Percentiles rank a stretch among this genome's conserved stretches.
phyloP scores from a whole-genome alignment of 2,888 invertebrate species.

The Vandiemenella viatica region DNA sequence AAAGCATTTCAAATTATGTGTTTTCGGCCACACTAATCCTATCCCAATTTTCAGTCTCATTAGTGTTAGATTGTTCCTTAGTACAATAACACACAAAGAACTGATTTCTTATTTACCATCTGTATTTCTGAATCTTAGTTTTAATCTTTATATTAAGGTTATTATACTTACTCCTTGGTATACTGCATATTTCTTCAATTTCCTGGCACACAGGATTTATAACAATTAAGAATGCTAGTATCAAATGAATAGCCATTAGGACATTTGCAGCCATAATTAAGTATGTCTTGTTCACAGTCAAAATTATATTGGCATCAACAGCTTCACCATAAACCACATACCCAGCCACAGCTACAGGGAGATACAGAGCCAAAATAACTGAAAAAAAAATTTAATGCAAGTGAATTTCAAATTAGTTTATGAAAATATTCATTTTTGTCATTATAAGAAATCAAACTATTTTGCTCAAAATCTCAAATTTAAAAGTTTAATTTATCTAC shows the following conservation, averaged over 20 bases:
- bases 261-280: constrained; percentile 41
- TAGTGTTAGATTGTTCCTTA: too few species aligned
- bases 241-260: constrained; percentile 46
- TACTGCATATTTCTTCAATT: constrained; percentile 45
- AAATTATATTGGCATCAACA: constrained; percentile 42
- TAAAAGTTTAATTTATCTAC: too few species aligned
- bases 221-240: constrained; percentile 51
- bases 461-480: too few species aligned
- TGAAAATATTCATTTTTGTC: too few species aligned
- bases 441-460: too few species aligned
- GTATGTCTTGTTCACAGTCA: constrained; percentile 37
- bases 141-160: constrained; percentile 1
- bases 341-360: constrained; percentile 44
- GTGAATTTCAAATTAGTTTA: too few species aligned
- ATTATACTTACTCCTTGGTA: constrained; percentile 27
- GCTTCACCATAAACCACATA: constrained; percentile 47
- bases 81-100: too few species aligned
- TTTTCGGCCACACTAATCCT: too few species aligned
- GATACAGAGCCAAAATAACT: constrained; percentile 40
- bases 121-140: not conserved
- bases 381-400: too few species aligned
- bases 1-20: too few species aligned
- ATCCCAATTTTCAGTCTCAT: too few species aligned
- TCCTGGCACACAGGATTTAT: constrained; percentile 58
- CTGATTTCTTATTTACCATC: not conserved